These are phyloP conservation scores for Paedocypris sp. DNA, from an alignment of 2,113 vertebrate species.

Conservation along the genomic window DNA sequence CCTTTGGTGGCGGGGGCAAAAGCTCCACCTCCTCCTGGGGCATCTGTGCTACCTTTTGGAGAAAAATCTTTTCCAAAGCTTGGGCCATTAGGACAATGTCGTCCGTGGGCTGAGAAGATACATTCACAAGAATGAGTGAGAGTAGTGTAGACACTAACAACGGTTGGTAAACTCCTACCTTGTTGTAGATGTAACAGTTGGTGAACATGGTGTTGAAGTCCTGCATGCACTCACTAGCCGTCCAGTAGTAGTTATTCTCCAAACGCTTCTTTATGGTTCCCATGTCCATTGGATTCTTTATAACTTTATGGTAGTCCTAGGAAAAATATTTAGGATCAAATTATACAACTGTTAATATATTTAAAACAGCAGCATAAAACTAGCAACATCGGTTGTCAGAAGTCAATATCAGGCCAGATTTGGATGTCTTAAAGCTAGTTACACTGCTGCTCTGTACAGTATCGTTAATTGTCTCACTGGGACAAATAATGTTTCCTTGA, in stretches of 20 bases:
- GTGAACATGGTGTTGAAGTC: conserved; percentile 99
- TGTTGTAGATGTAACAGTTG: conserved; percentile 98
- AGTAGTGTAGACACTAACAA: neutral
- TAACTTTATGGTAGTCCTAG: conserved; percentile 97
- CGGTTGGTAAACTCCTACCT: conserved; percentile 59
- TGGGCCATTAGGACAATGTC: conserved; percentile 98
- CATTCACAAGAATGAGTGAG: neutral
- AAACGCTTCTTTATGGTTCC: conserved; percentile 95
- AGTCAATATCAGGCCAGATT: no score
- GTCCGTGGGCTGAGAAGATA: conserved; percentile 76
- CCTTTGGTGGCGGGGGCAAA: conserved; percentile 84
- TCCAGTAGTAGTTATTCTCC: conserved; percentile 97
- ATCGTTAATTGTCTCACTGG: no score
- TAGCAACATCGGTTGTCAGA: no score
- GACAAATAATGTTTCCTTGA: no score
- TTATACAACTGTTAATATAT: no score
- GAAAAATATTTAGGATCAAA: no score
- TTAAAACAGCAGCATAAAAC: no score
- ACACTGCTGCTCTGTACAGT: no score
- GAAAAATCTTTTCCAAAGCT: conserved; percentile 94
- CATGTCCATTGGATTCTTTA: conserved; percentile 99
- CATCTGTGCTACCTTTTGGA: conserved; percentile 98
- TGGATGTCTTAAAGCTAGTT: no score
- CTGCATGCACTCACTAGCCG: conserved; percentile 96
- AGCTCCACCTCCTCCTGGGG: conserved; percentile 95